These are phyloP conservation scores for Tolmerus cingulatus DNA, from an alignment of 2,888 invertebrate genomes.

Conservation along the genomic window DNA sequence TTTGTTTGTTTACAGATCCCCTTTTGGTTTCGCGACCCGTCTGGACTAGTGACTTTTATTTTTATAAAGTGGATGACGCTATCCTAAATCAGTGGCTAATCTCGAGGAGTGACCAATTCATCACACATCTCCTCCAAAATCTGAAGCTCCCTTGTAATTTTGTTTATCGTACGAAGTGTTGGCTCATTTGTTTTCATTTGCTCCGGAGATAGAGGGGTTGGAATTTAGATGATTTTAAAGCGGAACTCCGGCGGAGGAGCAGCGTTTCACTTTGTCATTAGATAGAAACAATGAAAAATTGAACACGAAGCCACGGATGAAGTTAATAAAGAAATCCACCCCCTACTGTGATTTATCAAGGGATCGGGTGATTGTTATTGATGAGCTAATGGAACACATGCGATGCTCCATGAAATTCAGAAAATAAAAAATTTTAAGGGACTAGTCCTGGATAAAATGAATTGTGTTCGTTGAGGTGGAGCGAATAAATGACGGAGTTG, in stretches of 20 bases:
- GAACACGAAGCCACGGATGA: background rate
- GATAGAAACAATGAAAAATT: conserved; percentile 2
- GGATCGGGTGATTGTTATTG: background rate
- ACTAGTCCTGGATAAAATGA: background rate
- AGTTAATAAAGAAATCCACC: background rate
- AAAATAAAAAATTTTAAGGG: background rate
- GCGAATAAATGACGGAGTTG: background rate
- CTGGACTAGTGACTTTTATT: background rate
- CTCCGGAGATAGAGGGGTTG: background rate
- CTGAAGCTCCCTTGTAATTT: background rate
- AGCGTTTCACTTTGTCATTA: background rate
- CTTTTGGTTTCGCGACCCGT: background rate
- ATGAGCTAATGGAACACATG: background rate
- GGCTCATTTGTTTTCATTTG: background rate
- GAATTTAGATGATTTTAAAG: background rate
- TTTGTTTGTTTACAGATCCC: background rate
- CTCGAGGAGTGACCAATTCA: background rate
- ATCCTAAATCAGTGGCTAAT: background rate
- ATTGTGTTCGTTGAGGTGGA: background rate
- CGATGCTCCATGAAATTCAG: background rate
- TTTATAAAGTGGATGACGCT: background rate
- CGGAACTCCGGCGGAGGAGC: background rate
- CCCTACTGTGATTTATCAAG: background rate
- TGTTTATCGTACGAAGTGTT: background rate
- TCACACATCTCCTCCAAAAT: background rate